Conservation (phyloP, 2,797 vertebrate genomes). For the Microctenopoma lineatum region DNA sequence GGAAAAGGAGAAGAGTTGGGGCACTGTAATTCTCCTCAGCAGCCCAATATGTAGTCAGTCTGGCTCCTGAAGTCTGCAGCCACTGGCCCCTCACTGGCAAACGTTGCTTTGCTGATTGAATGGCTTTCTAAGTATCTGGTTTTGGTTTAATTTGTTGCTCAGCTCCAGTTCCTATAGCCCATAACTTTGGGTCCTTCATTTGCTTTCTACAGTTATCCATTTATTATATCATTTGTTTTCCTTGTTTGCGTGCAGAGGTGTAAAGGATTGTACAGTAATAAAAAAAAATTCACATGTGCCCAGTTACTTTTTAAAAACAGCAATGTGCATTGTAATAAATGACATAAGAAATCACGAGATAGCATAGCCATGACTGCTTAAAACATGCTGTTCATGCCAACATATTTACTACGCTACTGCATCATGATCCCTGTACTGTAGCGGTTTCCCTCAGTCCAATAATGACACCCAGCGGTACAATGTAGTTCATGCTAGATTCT, state of each 20-base stretch:
- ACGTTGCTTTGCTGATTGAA: slow-evolving; percentile 71
- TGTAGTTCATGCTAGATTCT: slow-evolving; percentile 26
- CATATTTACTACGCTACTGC: neutral
- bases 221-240: slow-evolving; percentile 6
- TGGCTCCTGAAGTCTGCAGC: slow-evolving; percentile 76
- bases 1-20: slow-evolving; percentile 76
- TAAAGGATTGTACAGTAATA: neutral
- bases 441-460: slow-evolving; percentile 53
- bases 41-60: slow-evolving; percentile 74
- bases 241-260: neutral
- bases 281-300: slow-evolving; percentile 7
- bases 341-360: neutral
- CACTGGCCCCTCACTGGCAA: slow-evolving; percentile 68
- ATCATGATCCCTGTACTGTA: slow-evolving; percentile 7
- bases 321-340: slow-evolving; percentile 12
- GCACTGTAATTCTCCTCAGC: slow-evolving; percentile 68
- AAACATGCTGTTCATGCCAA: neutral
- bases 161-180: slow-evolving; percentile 40
- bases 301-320: slow-evolving; percentile 15
- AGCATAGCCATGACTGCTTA: neutral
- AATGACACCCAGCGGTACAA: slow-evolving; percentile 73
- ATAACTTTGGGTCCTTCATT: slow-evolving; percentile 30
- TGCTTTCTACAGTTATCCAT: slow-evolving; percentile 22
- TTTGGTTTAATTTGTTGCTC: slow-evolving; percentile 62
- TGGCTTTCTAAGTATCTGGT: slow-evolving; percentile 57